Percentiles rank a stretch among this genome's conserved stretches.
Evolutionary conservation across 1,140 invertebrate species (phyloP).

Genomic region (Macrostomum lignano): DNA sequence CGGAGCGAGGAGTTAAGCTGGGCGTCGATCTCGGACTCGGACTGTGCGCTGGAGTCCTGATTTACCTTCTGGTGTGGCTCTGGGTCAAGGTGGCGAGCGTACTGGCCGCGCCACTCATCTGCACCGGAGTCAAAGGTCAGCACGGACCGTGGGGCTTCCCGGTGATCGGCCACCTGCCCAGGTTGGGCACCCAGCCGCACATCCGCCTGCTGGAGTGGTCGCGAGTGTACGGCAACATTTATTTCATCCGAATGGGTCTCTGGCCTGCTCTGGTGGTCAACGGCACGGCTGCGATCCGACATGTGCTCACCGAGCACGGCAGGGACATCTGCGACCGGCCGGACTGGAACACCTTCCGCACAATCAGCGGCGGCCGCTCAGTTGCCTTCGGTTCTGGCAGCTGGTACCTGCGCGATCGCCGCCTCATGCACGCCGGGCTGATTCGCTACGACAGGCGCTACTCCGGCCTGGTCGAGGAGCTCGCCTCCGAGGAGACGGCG

Average conservation of each 20-base stretch:
- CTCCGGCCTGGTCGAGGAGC: not conserved
- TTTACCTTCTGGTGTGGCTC: too few species aligned
- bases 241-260: slow-evolving; percentile 3
- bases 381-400: not conserved
- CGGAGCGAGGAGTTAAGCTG: too few species aligned
- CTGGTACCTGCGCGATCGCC: not conserved
- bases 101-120: too few species aligned
- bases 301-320: not conserved
- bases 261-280: not conserved
- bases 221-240: slow-evolving; percentile 1
- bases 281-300: not conserved
- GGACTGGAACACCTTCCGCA: slow-evolving; percentile 1
- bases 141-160: slow-evolving; percentile 4
- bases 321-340: not conserved
- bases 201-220: not conserved
- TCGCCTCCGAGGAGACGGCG: not conserved
- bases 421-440: not conserved
- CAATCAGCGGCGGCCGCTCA: slow-evolving; percentile 1
- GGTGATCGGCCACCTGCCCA: slow-evolving; percentile 4
- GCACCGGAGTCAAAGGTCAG: too few species aligned
- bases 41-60: too few species aligned
- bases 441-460: not conserved
- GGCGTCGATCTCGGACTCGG: too few species aligned
- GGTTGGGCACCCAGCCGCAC: not conserved
- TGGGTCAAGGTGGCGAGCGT: too few species aligned